Base-by-base conservation (phyloP, 2,797 vertebrate genomes). In the Potorous gilbertii region DNA sequence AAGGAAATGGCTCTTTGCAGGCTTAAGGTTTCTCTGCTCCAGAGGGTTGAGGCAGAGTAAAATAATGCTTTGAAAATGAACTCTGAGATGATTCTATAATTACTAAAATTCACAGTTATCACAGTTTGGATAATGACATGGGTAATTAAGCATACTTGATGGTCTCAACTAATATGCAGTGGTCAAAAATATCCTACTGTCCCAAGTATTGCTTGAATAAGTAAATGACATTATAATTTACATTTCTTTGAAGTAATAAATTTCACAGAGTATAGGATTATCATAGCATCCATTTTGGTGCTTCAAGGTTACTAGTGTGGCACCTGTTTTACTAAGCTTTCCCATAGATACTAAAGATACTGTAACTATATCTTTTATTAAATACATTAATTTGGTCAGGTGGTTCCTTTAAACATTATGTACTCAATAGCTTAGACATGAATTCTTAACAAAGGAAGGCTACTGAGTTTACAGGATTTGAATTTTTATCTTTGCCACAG, bases 31-130 rank as follows among this genome's bases (percentile, higher is more conserved):
- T 93, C 34, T 13, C 66, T 90, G 46, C 4, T 16, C 40, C 4
- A 57, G 59, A 93, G 95, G 52, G 90, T 91, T 93, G 93, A 91
- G 87, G 5, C 28, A 52, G 34, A 94, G 89, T 57, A 46, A 54
- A 92, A 92, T 94, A 93, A 94, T 93, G 92, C 6, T 90, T 93
- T 92, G 92, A 46, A 94, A 94, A 93, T 50, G 92, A 94, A 96
- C 16, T 95, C 16, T 89, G 27, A 11, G 29, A 94, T 81, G 93
- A 91, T 74, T 40, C 18, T 74, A 24, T 52, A 90, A 94, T 40
- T 94, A 94, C 81, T 94, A 90, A 91, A 93, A 96, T 93, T 96
- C 96, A 0, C 24, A 62, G 16, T 92, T 95, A 24, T 95, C 31
- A 46, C 62, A 62, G 89, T 90, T 81, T 81, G 34, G 18, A 94